Percentiles rank a stretch among this genome's conserved stretches.
Evolutionary conservation across 2,113 vertebrate genomes (phyloP).

Genomic region (Cryptotis parvus): DNA sequence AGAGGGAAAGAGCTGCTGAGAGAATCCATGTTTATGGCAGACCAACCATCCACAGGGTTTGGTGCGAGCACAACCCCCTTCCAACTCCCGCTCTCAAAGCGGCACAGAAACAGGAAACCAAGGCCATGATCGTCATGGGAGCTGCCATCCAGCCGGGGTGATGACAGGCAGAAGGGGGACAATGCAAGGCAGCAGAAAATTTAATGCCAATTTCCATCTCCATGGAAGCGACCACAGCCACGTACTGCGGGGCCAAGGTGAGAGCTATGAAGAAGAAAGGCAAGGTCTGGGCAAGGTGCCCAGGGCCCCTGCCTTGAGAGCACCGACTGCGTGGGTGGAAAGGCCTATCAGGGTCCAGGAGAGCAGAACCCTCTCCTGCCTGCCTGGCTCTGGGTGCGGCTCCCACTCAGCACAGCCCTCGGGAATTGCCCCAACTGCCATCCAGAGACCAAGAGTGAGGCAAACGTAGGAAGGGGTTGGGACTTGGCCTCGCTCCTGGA

Average conservation of each 20-base stretch:
- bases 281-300: neutral
- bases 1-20: neutral
- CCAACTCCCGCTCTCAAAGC: conserved; percentile 19
- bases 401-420: neutral
- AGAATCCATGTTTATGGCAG: neutral
- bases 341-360: neutral
- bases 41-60: neutral
- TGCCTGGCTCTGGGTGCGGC: neutral
- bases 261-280: neutral
- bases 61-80: neutral
- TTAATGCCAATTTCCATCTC: neutral
- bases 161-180: neutral
- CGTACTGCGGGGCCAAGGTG: neutral
- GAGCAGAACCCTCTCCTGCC: neutral
- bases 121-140: conserved; percentile 5
- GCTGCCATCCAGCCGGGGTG: neutral
- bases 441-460: neutral
- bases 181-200: neutral
- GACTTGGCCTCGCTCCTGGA: neutral
- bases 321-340: neutral
- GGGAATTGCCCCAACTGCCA: neutral
- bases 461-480: neutral
- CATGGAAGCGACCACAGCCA: neutral
- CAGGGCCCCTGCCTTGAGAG: too few species aligned
- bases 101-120: conserved; percentile 50